A percentile compares a stretch with the other conserved stretches of the same genome.
Evolutionary conservation across 1,140 invertebrate species (phyloP).

Genomic region (Paralvinella palmiformis): DNA sequence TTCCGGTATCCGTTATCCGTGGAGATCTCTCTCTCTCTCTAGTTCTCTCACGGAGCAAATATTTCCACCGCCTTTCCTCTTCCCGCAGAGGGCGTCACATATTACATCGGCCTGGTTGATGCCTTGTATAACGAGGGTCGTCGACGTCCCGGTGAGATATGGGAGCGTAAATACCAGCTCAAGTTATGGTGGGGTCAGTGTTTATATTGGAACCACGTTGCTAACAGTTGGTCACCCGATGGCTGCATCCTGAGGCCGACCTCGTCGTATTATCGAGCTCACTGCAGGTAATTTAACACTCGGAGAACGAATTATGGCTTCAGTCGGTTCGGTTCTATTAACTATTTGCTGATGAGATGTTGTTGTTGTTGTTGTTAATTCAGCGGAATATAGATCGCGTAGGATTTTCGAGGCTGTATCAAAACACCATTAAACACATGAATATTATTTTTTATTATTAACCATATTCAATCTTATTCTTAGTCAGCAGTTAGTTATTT

Average conservation of each 20-base stretch:
- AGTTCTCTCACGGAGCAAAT: no score
- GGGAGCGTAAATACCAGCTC: conserved; percentile 34
- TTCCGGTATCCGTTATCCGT: no score
- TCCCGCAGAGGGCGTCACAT: conserved; percentile 28
- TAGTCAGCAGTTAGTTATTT: no score
- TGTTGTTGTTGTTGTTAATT: no score
- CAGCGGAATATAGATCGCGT: no score
- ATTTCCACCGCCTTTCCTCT: not conserved
- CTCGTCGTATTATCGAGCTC: conserved; percentile 24
- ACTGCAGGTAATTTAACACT: conserved; percentile 10
- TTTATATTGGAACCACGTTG: conserved; percentile 36
- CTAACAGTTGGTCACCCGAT: conserved; percentile 29
- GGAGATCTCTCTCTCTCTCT: no score
- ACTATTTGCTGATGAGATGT: no score
- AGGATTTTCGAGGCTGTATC: no score
- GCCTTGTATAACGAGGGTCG: conserved; percentile 36
- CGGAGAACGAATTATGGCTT: not conserved
- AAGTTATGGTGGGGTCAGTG: conserved; percentile 42
- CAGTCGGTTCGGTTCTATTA: no score
- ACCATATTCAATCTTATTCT: no score
- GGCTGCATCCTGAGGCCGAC: conserved; percentile 30
- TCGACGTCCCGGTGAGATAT: conserved; percentile 30
- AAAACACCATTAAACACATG: no score
- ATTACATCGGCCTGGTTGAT: conserved; percentile 40
- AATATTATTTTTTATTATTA: no score